Base-by-base conservation (phyloP, 1,140 invertebrate genomes). In the Augochlora pura region DNA sequence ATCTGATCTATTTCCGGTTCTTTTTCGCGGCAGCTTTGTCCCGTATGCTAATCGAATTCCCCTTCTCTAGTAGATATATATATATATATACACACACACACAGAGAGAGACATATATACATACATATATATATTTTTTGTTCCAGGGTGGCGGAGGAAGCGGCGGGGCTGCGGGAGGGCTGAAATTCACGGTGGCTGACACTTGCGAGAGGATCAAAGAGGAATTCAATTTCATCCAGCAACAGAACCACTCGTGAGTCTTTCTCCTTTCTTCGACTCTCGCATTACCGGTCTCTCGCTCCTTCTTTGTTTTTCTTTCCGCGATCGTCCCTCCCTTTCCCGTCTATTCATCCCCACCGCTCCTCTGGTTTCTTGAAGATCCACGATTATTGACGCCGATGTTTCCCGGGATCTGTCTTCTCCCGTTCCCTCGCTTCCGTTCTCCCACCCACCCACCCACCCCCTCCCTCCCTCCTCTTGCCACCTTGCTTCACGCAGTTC, bases 161-260 rank as follows among this genome's bases (percentile, higher is more conserved):
- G 94, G 96, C 93, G 94, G 97, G 94, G 95, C 97, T 94, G 94
- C 91, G 88, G 90, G 90, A 81, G 91, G 88, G 77, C 95, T 99
- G 91, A 99, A 99, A 93, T 99, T 99, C 94, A 99, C 98, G 78
- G 97, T 99, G 90, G 96, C 97, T 62, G 98, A 99, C 93, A 98
- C 97, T 88, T 97, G 98, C 94, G 98, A 99, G 93, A 95, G 98
- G 90, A 99, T 99, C 91, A 99, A 99, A 94, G 98, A 99, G 94
- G 98, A 99, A 94, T 99, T 99, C 93, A 98, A 98, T 94, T 99
- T 99, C 94, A 95, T 99, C 82, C 98, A 99, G 94, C 97, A 98
- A 82, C 98, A 99, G 95, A 99, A 98, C 95, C 98, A 99, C 94
- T 98, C 97, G 98, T 99, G 94, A 98, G 97, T 97, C 80, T 89